Conservation (phyloP, 1,140 invertebrate species). For the Cotesia glomerata region DNA sequence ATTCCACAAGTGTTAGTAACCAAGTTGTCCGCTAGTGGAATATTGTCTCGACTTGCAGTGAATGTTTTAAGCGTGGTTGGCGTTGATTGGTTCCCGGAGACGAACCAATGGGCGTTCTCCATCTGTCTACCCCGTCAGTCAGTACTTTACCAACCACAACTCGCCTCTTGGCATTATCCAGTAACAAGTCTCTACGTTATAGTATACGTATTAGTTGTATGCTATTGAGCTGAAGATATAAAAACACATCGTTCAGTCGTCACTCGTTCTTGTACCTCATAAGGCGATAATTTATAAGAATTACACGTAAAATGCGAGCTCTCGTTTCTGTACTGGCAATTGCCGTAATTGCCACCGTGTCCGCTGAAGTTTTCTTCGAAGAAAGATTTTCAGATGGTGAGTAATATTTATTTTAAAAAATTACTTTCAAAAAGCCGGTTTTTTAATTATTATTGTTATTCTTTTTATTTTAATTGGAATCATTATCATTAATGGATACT, state of each 20-base stretch:
- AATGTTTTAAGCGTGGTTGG: constrained; percentile 59
- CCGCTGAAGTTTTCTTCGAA: constrained; percentile 71
- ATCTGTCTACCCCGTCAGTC: constrained; percentile 66
- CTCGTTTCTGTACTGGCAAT: constrained; percentile 62
- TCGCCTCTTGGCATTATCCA: constrained; percentile 45
- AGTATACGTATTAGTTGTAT: constrained; percentile 45
- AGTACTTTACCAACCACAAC: constrained; percentile 38
- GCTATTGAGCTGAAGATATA: constrained; percentile 35
- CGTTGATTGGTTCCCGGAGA: constrained; percentile 56
- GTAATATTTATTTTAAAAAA: constrained; percentile 41
- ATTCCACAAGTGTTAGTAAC: background rate
- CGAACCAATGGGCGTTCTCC: constrained; percentile 64
- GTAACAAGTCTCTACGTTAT: constrained; percentile 36
- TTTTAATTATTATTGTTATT: background rate
- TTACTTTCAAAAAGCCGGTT: constrained; percentile 8
- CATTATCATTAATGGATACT: background rate
- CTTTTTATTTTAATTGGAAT: background rate
- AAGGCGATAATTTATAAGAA: constrained; percentile 42
- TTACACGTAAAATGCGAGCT: constrained; percentile 57
- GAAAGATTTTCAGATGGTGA: constrained; percentile 80
- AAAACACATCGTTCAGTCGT: background rate
- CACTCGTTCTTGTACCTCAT: constrained; percentile 5
- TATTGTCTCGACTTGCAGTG: background rate
- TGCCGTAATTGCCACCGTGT: constrained; percentile 58
- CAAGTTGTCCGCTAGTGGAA: constrained; percentile 2